phyloP scores from a whole-genome alignment of 2,113 vertebrate genomes.

The Gambusia holbrooki region DNA sequence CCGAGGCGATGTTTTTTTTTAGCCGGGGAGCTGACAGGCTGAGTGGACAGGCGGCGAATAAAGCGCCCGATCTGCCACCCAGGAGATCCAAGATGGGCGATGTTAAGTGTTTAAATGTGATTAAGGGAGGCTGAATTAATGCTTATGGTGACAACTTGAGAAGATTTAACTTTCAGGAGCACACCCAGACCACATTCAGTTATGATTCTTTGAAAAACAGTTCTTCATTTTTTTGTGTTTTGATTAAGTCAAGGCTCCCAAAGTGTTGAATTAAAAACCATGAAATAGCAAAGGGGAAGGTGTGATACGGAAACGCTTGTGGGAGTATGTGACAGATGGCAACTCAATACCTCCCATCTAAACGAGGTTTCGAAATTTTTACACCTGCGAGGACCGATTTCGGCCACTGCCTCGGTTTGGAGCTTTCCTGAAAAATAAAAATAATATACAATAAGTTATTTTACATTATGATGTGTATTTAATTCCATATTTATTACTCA shows the following conservation, averaged over 20 bases:
- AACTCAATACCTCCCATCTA: constrained; percentile 30
- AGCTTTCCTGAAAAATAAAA: background rate
- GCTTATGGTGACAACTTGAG: background rate
- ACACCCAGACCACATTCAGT: constrained; percentile 30
- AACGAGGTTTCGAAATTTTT: constrained; percentile 15
- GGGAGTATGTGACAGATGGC: constrained; percentile 54
- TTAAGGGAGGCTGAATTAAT: background rate
- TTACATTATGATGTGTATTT: background rate
- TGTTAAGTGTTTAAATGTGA: constrained; percentile 21
- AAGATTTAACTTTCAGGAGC: constrained; percentile 31
- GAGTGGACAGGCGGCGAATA: constrained; percentile 42
- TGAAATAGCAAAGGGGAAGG: constrained; percentile 43
- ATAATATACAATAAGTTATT: background rate
- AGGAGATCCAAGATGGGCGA: constrained; percentile 32
- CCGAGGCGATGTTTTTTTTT: constrained; percentile 27
- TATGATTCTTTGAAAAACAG: background rate
- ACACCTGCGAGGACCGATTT: constrained; percentile 22
- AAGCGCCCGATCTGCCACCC: constrained; percentile 52
- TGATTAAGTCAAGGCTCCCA: background rate
- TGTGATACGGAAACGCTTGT: constrained; percentile 54
- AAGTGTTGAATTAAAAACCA: background rate
- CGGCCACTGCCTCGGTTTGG: background rate
- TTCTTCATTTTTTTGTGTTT: background rate
- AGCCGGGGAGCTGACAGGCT: constrained; percentile 53
- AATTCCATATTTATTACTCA: constrained; percentile 3